phyloP scores from a whole-genome alignment of 23 tunicate genomes.

The Styela plicata region DNA sequence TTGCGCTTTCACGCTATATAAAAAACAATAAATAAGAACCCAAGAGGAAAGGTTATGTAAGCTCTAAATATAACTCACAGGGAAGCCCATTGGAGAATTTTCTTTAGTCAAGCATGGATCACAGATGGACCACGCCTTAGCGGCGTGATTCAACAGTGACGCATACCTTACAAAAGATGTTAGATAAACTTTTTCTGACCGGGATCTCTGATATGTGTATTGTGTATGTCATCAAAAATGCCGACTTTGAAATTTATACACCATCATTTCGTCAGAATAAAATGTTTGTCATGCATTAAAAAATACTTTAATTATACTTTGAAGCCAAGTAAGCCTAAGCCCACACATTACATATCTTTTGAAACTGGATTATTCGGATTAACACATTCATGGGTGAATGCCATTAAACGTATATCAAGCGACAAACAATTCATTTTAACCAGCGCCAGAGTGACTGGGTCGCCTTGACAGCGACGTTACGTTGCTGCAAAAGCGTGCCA shows the following conservation, averaged over 20 bases:
- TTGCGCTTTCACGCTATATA: too few relatives aligned
- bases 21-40: too few relatives aligned
- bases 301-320: not conserved
- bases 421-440: not conserved
- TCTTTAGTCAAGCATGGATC: too few relatives aligned
- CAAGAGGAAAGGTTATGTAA: too few relatives aligned
- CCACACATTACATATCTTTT: not conserved
- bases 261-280: not conserved
- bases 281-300: not conserved
- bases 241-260: not conserved
- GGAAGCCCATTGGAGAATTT: too few relatives aligned
- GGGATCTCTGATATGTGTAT: not conserved
- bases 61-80: too few relatives aligned
- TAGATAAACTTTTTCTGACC: not conserved
- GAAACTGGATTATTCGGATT: not conserved
- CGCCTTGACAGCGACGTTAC: not conserved
- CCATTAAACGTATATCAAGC: not conserved
- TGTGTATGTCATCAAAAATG: not conserved
- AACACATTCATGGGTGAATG: not conserved
- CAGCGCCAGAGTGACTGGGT: not conserved
- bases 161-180: not conserved
- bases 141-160: too few relatives aligned
- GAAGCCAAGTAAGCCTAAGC: not conserved
- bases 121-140: too few relatives aligned
- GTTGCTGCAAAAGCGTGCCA: not conserved